Conservation (phyloP, 2,113 vertebrate genomes). For the Eulacestoma nigropectus region DNA sequence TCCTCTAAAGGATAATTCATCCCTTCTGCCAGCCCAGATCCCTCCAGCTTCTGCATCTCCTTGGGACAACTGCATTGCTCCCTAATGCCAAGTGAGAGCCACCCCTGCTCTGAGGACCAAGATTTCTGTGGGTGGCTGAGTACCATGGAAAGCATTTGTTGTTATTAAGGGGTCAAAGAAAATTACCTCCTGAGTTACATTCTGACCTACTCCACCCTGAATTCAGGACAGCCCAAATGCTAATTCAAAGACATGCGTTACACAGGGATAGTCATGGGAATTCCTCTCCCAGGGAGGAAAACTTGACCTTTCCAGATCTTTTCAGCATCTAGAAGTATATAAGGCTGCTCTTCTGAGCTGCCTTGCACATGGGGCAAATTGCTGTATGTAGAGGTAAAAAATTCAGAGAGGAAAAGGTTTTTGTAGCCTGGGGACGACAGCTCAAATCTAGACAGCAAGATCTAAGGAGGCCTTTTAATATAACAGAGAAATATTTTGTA, state of each 20-base stretch:
- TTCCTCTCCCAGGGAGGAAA: neutral
- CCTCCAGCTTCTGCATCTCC: neutral
- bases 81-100: neutral
- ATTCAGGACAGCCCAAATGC: neutral
- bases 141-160: neutral
- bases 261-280: neutral
- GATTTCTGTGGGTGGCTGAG: neutral
- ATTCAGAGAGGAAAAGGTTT: neutral
- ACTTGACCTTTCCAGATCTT: neutral
- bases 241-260: fast-evolving
- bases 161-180: neutral
- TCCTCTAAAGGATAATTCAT: no score
- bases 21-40: neutral
- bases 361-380: neutral
- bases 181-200: neutral
- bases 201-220: neutral
- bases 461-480: neutral
- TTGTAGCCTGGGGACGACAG: neutral
- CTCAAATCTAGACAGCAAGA: neutral
- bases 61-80: neutral
- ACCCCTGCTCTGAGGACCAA: neutral
- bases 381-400: neutral
- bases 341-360: neutral
- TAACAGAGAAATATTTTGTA: neutral
- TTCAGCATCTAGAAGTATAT: neutral